Evolutionary conservation across 2,797 vertebrate genomes (phyloP), one percentile per base, ranked within the genome.

Genomic region (Cossypha dichroa): DNA sequence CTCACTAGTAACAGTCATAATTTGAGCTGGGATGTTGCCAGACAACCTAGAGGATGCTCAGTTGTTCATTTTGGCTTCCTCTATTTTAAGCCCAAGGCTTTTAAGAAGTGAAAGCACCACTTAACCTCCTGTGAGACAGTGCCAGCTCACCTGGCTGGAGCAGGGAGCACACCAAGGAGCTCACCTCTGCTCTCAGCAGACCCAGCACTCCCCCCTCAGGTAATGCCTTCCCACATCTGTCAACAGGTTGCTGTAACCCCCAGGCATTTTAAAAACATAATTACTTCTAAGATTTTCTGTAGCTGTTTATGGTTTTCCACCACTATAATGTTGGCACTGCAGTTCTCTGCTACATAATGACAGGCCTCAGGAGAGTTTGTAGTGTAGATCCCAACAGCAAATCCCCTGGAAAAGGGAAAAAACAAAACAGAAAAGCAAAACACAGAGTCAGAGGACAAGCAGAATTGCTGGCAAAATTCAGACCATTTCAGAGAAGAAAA

Each of bases 291-390:
- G 94, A 99, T 99, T 94, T 99, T 99, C 98, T 99, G 98, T 67
- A 99, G 97, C 97, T 99, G 99, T 52, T 98, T 98, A 45, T 99
- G 97, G 76, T 99, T 99, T 94, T 99, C 99, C 97, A 99, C 99
- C 83, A 99, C 98, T 4, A 99, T 85, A 67, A 99, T 5, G 5
- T 99, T 98, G 52, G 99, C 98, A 72, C 97, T 97, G 80, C 98
- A 98, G 90, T 99, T 98, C 15, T 98, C 97, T 14, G 99, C 99
- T 17, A 99, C 98, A 0, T 99, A 99, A 21, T 98, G 98, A 72
- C 99, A 99, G 0, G 99, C 99, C 5, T 99, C 99, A 0, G 99
- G 94, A 2, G 99, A 99, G 97, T 99, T 99, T 70, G 99, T 99
- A 41, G 99, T 98, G 83, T 99, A 99, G 98, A 99, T 99, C 14